phyloP scores from a whole-genome alignment of 2,888 invertebrate genomes.

The Apodemia mormo region DNA sequence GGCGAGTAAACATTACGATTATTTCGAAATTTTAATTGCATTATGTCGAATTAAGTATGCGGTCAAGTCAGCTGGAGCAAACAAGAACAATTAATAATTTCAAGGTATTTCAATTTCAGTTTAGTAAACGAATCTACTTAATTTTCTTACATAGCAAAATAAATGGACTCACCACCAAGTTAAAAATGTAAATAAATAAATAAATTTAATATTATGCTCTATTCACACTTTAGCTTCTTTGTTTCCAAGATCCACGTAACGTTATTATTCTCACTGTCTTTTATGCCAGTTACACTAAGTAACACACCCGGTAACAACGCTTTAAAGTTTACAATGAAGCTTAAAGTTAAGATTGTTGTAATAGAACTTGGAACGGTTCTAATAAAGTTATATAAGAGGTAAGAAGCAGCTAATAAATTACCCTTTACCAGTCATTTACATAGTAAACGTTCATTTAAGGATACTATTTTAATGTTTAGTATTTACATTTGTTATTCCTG shows the following conservation, averaged over 20 bases:
- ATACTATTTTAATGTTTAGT: background rate
- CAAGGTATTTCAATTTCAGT: too few species aligned
- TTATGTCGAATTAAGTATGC: too few species aligned
- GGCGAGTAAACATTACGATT: too few species aligned
- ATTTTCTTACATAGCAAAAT: too few species aligned
- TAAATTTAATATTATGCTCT: too few species aligned
- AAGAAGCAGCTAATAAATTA: conserved; percentile 12
- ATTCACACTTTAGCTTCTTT: background rate
- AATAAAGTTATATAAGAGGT: conserved; percentile 16
- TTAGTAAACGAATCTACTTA: too few species aligned
- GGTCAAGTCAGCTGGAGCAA: too few species aligned
- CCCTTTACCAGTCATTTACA: background rate
- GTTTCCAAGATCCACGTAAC: background rate
- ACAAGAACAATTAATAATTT: too few species aligned
- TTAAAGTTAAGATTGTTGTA: conserved; percentile 5
- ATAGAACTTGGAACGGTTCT: conserved; percentile 14
- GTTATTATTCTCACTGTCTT: conserved; percentile 8
- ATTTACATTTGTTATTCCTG: too few species aligned
- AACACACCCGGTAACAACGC: conserved; percentile 10
- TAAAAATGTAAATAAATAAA: too few species aligned
- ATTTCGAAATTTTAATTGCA: too few species aligned
- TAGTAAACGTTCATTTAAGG: background rate
- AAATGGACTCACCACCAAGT: too few species aligned
- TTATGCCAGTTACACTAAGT: background rate
- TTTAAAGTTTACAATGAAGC: conserved; percentile 16